A percentile compares a stretch with the other conserved stretches of the same genome.
These are phyloP conservation scores for Xylocampa areola DNA, from an alignment of 2,888 invertebrate species.

Conservation along the genomic window DNA sequence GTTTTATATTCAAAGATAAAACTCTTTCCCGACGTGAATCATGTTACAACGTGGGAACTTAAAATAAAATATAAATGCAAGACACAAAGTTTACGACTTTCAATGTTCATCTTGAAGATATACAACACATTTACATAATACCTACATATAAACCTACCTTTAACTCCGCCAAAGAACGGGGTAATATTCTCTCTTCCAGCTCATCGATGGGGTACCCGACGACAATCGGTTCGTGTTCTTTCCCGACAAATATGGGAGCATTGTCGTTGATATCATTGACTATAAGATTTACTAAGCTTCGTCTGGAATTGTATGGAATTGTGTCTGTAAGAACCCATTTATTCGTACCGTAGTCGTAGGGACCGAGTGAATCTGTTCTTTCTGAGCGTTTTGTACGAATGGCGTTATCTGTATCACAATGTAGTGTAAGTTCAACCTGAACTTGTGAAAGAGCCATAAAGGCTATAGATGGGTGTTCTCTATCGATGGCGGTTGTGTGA, in stretches of 20 bases:
- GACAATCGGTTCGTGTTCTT: constrained; percentile 74
- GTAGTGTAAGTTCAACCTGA: constrained; percentile 80
- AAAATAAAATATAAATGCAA: constrained; percentile 45
- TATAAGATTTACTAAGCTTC: constrained; percentile 84
- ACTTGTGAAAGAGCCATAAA: constrained; percentile 85
- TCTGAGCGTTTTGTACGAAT: constrained; percentile 72
- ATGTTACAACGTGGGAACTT: constrained; percentile 51
- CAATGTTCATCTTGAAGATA: constrained; percentile 26
- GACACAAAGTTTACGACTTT: constrained; percentile 49
- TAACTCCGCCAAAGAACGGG: constrained; percentile 81
- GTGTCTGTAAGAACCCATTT: constrained; percentile 82
- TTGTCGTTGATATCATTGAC: constrained; percentile 90
- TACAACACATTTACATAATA: constrained; percentile 41
- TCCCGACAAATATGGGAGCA: constrained; percentile 80
- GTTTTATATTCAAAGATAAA: constrained; percentile 52
- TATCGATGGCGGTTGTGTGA: constrained; percentile 78
- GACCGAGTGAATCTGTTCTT: constrained; percentile 66
- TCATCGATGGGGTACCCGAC: constrained; percentile 85
- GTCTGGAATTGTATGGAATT: constrained; percentile 75
- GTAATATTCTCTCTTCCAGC: constrained; percentile 77
- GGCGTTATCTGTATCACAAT: constrained; percentile 69
- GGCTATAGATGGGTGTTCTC: constrained; percentile 83
- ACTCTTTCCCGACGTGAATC: constrained; percentile 51
- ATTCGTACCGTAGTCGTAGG: constrained; percentile 78
- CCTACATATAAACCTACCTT: constrained; percentile 79